Percentiles rank a stretch among this genome's conserved stretches.
Evolutionary conservation across 53 echinoderm and acorn worm species (phyloP).

Genomic region (Actinopyga echinites): DNA sequence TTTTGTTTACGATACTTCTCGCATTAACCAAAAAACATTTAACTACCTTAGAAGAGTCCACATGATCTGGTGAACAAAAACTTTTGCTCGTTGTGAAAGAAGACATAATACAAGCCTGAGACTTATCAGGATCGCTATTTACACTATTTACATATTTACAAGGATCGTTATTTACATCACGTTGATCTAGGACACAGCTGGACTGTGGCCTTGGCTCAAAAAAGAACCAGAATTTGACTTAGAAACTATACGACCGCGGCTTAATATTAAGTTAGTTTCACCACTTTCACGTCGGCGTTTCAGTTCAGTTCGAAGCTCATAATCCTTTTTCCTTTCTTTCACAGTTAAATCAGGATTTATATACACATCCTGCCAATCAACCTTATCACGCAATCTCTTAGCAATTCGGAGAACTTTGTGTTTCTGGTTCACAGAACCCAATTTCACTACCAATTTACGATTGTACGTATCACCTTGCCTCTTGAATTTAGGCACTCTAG

Average conservation of each 20-base stretch:
- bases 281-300: background rate
- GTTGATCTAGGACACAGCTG: background rate
- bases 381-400: background rate
- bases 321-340: no score
- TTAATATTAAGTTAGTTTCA: background rate
- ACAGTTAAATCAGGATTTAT: no score
- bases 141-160: background rate
- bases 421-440: background rate
- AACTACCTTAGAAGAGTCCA: background rate
- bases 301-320: background rate
- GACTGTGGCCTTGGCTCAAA: background rate
- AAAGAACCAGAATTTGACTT: background rate
- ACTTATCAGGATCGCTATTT: background rate
- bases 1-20: no score
- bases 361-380: background rate
- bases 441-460: background rate
- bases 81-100: background rate
- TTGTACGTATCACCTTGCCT: background rate
- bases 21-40: no score
- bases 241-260: no score
- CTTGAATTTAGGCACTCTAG: background rate
- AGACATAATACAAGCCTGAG: background rate
- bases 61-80: background rate
- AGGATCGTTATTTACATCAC: background rate
- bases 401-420: background rate